Conservation (phyloP, 2,797 vertebrate species). For the Enteromius trimaculatus region DNA sequence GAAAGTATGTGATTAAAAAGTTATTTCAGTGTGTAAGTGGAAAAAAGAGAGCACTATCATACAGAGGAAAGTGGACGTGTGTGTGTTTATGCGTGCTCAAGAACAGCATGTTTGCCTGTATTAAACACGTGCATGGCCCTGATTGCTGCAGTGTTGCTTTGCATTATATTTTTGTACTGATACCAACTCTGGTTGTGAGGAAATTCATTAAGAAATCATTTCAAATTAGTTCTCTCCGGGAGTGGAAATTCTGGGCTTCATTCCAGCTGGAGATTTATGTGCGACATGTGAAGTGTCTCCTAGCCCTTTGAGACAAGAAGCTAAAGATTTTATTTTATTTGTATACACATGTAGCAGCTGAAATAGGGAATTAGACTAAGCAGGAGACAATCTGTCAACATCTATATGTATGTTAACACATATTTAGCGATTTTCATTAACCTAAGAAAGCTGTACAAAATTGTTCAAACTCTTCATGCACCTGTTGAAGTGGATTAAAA, state of each 20-base stretch:
- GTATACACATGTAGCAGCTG: conserved; percentile 34
- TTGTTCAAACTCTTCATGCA: background rate
- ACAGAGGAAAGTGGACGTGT: background rate
- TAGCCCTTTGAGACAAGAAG: conserved; percentile 28
- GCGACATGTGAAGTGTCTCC: conserved; percentile 9
- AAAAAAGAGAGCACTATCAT: background rate
- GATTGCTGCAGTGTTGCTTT: conserved; percentile 38
- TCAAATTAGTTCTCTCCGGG: conserved; percentile 26
- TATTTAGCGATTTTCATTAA: conserved; percentile 26
- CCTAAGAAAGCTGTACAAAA: conserved; percentile 19
- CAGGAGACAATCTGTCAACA: conserved; percentile 21
- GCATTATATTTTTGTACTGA: conserved; percentile 26
- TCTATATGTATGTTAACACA: conserved; percentile 36
- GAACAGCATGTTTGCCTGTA: conserved; percentile 13
- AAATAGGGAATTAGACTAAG: conserved; percentile 15
- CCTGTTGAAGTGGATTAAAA: background rate
- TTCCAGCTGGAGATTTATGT: conserved; percentile 51
- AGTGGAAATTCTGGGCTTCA: conserved; percentile 46
- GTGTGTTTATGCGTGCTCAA: background rate
- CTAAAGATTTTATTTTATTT: conserved; percentile 53
- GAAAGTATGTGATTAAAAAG: background rate
- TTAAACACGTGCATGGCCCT: background rate
- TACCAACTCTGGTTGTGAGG: conserved; percentile 24
- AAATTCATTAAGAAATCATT: conserved; percentile 60
- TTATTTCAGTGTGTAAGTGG: background rate